Evolutionary conservation across 2,888 invertebrate species (phyloP), one percentile per base, ranked within the genome.

Genomic region (Meteorus cinctellus): DNA sequence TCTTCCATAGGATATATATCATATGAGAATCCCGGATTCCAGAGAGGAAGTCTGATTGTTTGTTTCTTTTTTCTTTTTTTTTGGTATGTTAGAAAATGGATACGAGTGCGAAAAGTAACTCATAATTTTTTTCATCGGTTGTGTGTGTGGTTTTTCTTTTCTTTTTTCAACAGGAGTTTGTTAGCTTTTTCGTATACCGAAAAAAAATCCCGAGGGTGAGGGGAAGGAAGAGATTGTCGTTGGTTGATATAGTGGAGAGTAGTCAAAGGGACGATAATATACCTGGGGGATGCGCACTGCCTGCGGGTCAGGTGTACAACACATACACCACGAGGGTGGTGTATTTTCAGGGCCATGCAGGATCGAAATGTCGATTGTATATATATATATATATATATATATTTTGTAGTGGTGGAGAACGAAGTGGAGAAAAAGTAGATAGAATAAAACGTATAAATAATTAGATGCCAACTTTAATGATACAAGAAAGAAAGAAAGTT

Each of bases 311-410:
- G 65, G 34, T 65, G 65, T 36, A 65, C 65, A 55, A 55, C 19
- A 36, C 41, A 34, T 34, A 36, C 41, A 41, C 71, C 70, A 62
- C 70, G 70, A 70, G 70, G 59, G 41, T 70, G 59, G 27, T 70
- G 34, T 36, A 27, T 67, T 41, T 59, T 60, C 31, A 36, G 34
- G 27, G 36, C 16, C 36, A 69, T 69, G 68, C 51, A 69, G 55
- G 55, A 24, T 69, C 55, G 29, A 69, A 69, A 29, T 55, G 12
- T 55, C 36, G 12, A 48, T 55, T 34, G 14, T n/a, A 51, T 29
- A 14, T 29, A 67, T 16, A 41, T 41, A 41, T 16, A 41, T 41
- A 41, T 12, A 41, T 0, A 41, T 41, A 41, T 41, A 41, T 41
- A 12, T 6, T 41, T 41, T 2, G 41, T 41, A 34, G 41, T 41